phyloP scores from a whole-genome alignment of 2,888 invertebrate genomes.

The Brachypterus glaber region DNA sequence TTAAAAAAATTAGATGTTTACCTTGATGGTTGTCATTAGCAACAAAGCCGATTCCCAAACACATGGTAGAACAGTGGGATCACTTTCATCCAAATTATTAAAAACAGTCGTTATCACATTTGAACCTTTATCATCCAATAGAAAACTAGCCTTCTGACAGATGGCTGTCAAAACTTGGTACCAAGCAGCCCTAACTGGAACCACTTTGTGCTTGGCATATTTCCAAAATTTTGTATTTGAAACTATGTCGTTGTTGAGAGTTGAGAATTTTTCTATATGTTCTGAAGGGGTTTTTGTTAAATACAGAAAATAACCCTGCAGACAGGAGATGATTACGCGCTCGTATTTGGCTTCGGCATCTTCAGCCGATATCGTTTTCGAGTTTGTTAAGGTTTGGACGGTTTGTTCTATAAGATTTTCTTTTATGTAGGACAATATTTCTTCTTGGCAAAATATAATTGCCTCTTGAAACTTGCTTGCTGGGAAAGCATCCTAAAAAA shows the following conservation, averaged over 20 bases:
- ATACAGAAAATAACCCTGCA: constrained; percentile 56
- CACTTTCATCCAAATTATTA: constrained; percentile 57
- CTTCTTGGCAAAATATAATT: constrained; percentile 70
- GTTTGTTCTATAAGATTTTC: constrained; percentile 59
- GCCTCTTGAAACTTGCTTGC: constrained; percentile 68
- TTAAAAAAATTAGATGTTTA: constrained; percentile 26
- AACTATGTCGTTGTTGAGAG: constrained; percentile 29
- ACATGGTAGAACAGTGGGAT: constrained; percentile 54
- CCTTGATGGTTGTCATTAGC: constrained; percentile 48
- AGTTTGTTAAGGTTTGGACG: constrained; percentile 45
- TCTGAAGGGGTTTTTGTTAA: constrained; percentile 46
- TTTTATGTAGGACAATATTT: constrained; percentile 63
- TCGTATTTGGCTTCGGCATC: constrained; percentile 62
- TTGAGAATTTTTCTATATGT: constrained; percentile 45
- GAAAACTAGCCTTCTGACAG: constrained; percentile 47
- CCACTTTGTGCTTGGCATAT: constrained; percentile 47
- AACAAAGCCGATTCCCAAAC: constrained; percentile 69
- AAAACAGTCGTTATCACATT: constrained; percentile 52
- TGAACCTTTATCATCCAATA: constrained; percentile 47
- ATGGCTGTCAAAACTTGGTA: constrained; percentile 54
- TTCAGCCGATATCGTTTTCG: constrained; percentile 48
- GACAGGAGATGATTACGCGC: constrained; percentile 53
- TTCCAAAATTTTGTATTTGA: constrained; percentile 63
- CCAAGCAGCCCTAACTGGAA: constrained; percentile 53
- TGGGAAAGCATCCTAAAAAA: constrained; percentile 63